phyloP scores from a whole-genome alignment of 2,888 invertebrate species.

The Ichneumoninae sp. region DNA sequence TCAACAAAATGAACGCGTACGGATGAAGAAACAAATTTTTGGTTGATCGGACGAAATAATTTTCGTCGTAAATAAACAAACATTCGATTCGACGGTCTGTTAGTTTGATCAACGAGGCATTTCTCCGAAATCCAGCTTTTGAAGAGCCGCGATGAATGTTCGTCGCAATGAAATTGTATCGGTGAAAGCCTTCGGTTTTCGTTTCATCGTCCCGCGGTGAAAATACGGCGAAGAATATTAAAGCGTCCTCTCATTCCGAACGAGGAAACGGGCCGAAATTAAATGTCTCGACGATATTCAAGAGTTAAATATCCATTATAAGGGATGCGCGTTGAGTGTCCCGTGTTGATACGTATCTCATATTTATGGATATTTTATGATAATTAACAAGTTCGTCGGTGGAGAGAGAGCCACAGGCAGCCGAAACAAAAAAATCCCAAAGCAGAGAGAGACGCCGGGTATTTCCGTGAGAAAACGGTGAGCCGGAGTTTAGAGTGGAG shows the following conservation, averaged over 20 bases:
- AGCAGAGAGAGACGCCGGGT: conserved; percentile 22
- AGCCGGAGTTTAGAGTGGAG: conserved; percentile 38
- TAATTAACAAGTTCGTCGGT: conserved; percentile 38
- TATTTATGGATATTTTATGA: conserved; percentile 34
- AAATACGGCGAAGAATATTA: neutral
- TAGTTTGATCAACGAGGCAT: too few relatives aligned
- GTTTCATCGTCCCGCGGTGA: neutral
- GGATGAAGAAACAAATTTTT: too few relatives aligned
- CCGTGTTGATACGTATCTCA: conserved; percentile 2
- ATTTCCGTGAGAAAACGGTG: conserved; percentile 53
- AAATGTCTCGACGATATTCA: neutral
- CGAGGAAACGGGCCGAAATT: neutral
- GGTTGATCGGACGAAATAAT: too few relatives aligned
- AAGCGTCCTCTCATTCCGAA: neutral
- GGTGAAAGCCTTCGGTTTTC: neutral
- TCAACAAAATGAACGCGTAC: too few relatives aligned
- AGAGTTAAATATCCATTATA: neutral
- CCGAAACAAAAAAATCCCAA: conserved; percentile 20
- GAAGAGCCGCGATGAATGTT: too few relatives aligned
- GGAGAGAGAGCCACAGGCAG: conserved; percentile 19
- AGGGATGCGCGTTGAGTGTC: neutral
- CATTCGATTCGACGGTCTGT: too few relatives aligned
- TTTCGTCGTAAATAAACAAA: too few relatives aligned
- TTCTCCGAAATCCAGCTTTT: too few relatives aligned
- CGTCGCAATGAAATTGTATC: too few relatives aligned